Percentiles rank a stretch among this genome's conserved stretches.
phyloP scores from a whole-genome alignment of 2,113 vertebrate genomes.

The Etheostoma cragini region DNA sequence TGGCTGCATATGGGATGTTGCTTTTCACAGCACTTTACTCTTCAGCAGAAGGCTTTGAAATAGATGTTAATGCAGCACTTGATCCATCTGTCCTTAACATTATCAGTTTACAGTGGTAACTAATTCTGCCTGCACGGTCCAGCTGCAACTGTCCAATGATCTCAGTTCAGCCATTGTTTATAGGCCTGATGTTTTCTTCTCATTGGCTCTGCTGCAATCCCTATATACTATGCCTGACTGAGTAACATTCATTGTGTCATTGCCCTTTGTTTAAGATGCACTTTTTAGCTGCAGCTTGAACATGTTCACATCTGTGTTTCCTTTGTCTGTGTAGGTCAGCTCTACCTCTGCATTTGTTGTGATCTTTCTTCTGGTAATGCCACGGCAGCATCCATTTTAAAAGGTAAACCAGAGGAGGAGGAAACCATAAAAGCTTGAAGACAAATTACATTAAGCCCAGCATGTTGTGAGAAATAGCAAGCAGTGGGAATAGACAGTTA shows the following conservation, averaged over 20 bases:
- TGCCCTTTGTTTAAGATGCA: constrained; percentile 22
- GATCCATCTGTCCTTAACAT: constrained; percentile 29
- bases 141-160: constrained; percentile 26
- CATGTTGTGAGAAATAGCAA: neutral
- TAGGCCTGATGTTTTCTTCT: constrained; percentile 44
- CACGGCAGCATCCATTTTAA: constrained; percentile 21
- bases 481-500: neutral
- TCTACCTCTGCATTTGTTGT: constrained; percentile 13
- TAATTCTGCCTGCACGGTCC: constrained; percentile 2
- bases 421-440: neutral
- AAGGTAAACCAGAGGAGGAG: neutral
- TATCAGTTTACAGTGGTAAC: constrained; percentile 23
- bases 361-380: neutral
- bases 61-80: constrained; percentile 28
- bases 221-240: constrained; percentile 11
- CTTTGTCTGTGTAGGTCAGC: constrained; percentile 45
- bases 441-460: neutral
- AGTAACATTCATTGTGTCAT: constrained; percentile 17
- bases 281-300: constrained; percentile 43
- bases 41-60: constrained; percentile 7
- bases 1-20: neutral
- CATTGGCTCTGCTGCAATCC: constrained; percentile 28
- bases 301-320: constrained; percentile 27
- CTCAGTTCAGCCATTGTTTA: constrained; percentile 34
- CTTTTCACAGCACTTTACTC: neutral